Evolutionary conservation across 2,888 invertebrate species (phyloP), one percentile per base, ranked within the genome.

Genomic region (Andrena marginata): DNA sequence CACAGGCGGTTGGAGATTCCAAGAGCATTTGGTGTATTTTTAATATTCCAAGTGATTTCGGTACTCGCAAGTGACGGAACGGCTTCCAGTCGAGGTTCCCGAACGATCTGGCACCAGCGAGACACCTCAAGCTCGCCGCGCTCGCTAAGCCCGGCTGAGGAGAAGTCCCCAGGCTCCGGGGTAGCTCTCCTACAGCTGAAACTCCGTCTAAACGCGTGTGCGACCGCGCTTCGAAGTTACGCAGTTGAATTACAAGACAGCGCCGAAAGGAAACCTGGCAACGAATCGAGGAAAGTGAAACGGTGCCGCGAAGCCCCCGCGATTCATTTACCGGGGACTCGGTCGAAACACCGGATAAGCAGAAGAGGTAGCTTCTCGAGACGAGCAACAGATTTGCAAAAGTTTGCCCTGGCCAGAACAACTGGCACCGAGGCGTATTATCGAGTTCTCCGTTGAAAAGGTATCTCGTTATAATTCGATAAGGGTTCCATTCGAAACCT

Each of bases 401-500:
- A 16, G 51, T 42, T 54, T 7, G 1, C 6, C n/a, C 13, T n/a
- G 59, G n/a, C 16, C 42, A 13, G 13, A 20, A 13, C 48, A 10
- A n/a, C 49, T 51, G 48, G 51, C 23, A 20, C 31, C 49, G 49
- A 33, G 13, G 16, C 35, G 62, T 42, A 35, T 63, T 54, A 35
- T 63, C 62, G 75, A 54, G 48, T 20, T 48, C 2, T 2, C 42
- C n/a, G 20, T 31, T 23, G 42, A 54, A 23, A 68, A 85, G 83
- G 78, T 68, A 80, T 67, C 82, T 84, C 85, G 82, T 84, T 89
- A 86, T 82, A 85, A 87, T 86, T 86, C 86, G 86, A 87, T 87
- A 84, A 87, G 74, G 54, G 10, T 31, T 59, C 56, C 49, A 48
- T 70, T 84, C 59, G 70, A 87, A 74, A 63, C 51, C 78, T n/a